These are phyloP conservation scores for Gastrophysa polygoni DNA, from an alignment of 2,888 invertebrate species.

Conservation along the genomic window DNA sequence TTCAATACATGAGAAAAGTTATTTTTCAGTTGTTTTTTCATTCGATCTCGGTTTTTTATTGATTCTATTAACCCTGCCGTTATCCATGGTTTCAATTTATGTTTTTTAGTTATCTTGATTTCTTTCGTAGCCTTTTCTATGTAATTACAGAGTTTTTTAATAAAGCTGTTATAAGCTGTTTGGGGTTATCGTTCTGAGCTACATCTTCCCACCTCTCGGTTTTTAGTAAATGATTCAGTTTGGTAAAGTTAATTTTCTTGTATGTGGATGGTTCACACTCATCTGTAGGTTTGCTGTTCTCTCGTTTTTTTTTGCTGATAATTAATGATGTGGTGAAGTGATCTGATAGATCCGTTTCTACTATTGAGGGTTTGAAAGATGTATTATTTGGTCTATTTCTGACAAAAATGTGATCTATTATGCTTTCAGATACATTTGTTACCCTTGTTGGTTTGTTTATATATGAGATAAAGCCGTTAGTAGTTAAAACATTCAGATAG, in stretches of 20 bases:
- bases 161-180: slow-evolving; percentile 1
- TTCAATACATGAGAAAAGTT: neutral
- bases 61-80: neutral
- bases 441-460: slow-evolving; percentile 2
- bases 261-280: neutral
- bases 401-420: slow-evolving; percentile 3
- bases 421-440: slow-evolving; percentile 2
- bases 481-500: neutral
- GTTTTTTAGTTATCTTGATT: neutral
- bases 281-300: neutral
- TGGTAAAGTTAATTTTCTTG: neutral
- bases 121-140: slow-evolving; percentile 1
- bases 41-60: slow-evolving; percentile 1
- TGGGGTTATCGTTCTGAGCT: neutral
- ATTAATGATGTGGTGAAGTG: slow-evolving; percentile 1
- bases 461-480: neutral
- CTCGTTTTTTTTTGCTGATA: neutral
- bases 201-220: slow-evolving; percentile 1
- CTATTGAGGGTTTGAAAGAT: slow-evolving; percentile 1
- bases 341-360: neutral
- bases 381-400: slow-evolving; percentile 3
- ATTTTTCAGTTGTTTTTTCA: neutral
- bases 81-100: neutral
- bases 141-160: neutral
- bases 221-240: neutral